Percentiles rank a stretch among this genome's conserved stretches.
Conservation (phyloP, 1,140 invertebrate species). For the Lasaia peninsularis region DNA sequence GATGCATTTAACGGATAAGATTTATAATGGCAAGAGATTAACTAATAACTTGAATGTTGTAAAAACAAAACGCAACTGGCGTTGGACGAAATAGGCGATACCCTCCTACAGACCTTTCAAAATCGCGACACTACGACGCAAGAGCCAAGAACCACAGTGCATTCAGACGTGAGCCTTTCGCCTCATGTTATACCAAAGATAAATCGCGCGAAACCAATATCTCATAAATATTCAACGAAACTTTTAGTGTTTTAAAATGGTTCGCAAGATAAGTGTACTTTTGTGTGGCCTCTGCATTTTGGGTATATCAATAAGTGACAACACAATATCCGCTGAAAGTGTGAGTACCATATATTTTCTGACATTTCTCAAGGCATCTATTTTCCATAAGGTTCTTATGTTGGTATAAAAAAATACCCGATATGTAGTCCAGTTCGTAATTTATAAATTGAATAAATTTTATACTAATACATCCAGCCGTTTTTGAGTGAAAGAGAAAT, state of each 20-base stretch:
- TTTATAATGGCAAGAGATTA: conserved; percentile 1
- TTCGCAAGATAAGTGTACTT: conserved; percentile 60
- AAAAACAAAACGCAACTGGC: conserved; percentile 48
- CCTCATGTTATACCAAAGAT: conserved; percentile 38
- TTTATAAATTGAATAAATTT: too few relatives aligned
- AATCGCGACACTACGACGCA: conserved; percentile 51
- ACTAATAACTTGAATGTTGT: conserved; percentile 19
- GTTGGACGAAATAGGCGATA: conserved; percentile 52
- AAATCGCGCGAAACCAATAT: not conserved
- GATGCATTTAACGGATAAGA: not conserved
- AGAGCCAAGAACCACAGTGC: conserved; percentile 49
- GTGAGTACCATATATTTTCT: conserved; percentile 38
- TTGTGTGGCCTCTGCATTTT: conserved; percentile 61
- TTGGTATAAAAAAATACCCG: too few relatives aligned
- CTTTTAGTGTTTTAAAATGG: conserved; percentile 51
- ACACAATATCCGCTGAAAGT: conserved; percentile 61
- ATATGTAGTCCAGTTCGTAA: too few relatives aligned
- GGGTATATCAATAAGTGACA: conserved; percentile 53
- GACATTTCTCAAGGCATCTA: too few relatives aligned
- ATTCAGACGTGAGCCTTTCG: conserved; percentile 59
- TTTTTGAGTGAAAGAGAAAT: too few relatives aligned
- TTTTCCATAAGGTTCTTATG: too few relatives aligned
- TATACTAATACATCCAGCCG: too few relatives aligned
- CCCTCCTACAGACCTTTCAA: conserved; percentile 74
- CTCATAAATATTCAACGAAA: conserved; percentile 11